Percentiles rank a stretch among this genome's conserved stretches.
Evolutionary conservation across 1,140 invertebrate species (phyloP).

Genomic region (Drosophila ogumai): DNA sequence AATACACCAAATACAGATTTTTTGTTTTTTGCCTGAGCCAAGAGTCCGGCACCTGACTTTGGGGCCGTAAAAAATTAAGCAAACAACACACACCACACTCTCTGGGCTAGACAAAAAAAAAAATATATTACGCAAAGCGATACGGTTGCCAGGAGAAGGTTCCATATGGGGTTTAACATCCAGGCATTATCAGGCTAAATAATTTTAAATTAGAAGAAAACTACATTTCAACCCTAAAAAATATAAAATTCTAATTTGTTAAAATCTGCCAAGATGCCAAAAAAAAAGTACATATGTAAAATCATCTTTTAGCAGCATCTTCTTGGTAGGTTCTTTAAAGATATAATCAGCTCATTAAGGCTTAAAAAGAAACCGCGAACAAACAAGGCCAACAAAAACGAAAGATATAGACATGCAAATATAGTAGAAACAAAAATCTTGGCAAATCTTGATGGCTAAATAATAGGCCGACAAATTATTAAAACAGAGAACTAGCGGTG

Average conservation of each 20-base stretch:
- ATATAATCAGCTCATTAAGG: slow-evolving; percentile 13
- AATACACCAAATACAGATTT: slow-evolving; percentile 9
- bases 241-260: neutral
- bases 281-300: neutral
- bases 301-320: neutral
- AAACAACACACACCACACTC: slow-evolving; percentile 6
- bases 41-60: slow-evolving; percentile 43
- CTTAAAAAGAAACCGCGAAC: neutral
- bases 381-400: neutral
- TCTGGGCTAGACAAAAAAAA: neutral
- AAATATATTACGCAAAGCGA: slow-evolving; percentile 15
- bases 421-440: too few species aligned
- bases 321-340: neutral
- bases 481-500: slow-evolving; percentile 6
- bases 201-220: neutral
- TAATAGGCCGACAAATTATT: slow-evolving; percentile 13
- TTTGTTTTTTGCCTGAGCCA: neutral
- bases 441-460: slow-evolving; percentile 1
- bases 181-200: neutral
- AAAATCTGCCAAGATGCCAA: neutral
- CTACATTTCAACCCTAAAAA: neutral
- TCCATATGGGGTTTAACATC: too few species aligned
- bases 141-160: slow-evolving; percentile 12
- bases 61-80: slow-evolving; percentile 16
- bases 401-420: neutral